These are phyloP conservation scores for Leptinotarsa haldemani DNA, from an alignment of 2,888 invertebrate species.

Conservation along the genomic window DNA sequence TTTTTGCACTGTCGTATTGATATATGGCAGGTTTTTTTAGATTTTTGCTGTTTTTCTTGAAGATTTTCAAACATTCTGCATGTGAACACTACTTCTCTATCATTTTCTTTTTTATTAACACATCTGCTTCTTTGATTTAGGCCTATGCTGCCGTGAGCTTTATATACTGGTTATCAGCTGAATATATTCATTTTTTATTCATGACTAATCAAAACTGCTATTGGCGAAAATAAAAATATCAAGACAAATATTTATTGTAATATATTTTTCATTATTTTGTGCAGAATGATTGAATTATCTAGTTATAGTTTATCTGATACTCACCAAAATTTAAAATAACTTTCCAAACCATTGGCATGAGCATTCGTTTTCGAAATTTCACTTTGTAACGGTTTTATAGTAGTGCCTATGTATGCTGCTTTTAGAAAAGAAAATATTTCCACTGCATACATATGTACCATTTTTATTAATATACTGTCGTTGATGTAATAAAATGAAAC, in stretches of 20 bases:
- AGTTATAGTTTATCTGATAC: constrained; percentile 37
- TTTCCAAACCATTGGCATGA: constrained; percentile 56
- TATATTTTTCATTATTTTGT: constrained; percentile 44
- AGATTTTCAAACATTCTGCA: constrained; percentile 68
- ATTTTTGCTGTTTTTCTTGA: constrained; percentile 47
- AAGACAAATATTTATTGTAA: constrained; percentile 23
- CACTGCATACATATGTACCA: constrained; percentile 59
- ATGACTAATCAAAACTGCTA: constrained; percentile 44
- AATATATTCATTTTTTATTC: constrained; percentile 19
- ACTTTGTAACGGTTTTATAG: constrained; percentile 49
- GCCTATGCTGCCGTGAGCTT: constrained; percentile 59
- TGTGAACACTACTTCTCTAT: constrained; percentile 56
- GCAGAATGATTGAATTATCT: constrained; percentile 64
- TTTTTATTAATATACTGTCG: constrained; percentile 39
- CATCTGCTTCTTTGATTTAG: constrained; percentile 58
- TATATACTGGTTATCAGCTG: constrained; percentile 46
- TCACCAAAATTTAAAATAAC: constrained; percentile 43
- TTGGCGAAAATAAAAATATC: constrained; percentile 35
- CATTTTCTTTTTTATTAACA: constrained; percentile 60
- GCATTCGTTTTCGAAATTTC: constrained; percentile 53
- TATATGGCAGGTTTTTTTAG: constrained; percentile 34
- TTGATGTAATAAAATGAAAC: constrained; percentile 35
- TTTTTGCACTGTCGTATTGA: constrained; percentile 46
- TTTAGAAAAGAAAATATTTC: constrained; percentile 41
- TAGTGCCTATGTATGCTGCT: constrained; percentile 62